Evolutionary conservation across 1,140 invertebrate genomes (phyloP).

Genomic region (Manduca sexta): DNA sequence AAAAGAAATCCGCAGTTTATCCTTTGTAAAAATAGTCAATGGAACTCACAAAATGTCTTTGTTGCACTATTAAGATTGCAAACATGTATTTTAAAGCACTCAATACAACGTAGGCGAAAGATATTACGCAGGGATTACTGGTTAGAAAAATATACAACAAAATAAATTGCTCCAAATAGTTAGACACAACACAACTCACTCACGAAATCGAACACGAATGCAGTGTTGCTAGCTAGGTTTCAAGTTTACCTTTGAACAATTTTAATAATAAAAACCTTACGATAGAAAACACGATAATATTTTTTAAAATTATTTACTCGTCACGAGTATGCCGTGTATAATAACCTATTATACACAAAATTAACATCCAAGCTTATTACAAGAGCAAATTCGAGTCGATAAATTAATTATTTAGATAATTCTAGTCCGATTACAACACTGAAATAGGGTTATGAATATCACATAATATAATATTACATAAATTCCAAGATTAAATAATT

Average conservation of each 20-base stretch:
- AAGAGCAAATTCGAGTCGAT: too few species aligned
- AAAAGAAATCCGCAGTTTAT: conserved; percentile 30
- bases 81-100: conserved; percentile 8
- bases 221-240: conserved; percentile 22
- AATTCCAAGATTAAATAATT: background rate
- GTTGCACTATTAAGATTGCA: background rate
- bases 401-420: too few species aligned
- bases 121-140: conserved; percentile 7
- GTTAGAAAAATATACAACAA: conserved; percentile 34
- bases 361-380: too few species aligned
- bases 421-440: too few species aligned
- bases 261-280: too few species aligned
- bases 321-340: too few species aligned
- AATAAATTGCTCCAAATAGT: conserved; percentile 28
- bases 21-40: conserved; percentile 46
- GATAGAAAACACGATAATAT: too few species aligned
- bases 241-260: conserved; percentile 4
- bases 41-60: conserved; percentile 22
- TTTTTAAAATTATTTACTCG: too few species aligned
- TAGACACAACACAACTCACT: conserved; percentile 42
- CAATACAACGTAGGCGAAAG: background rate
- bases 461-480: too few species aligned
- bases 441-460: too few species aligned
- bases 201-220: conserved; percentile 34
- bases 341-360: too few species aligned